These are phyloP conservation scores for Dynastes tityus DNA, from an alignment of 2,888 invertebrate genomes.

Conservation along the genomic window DNA sequence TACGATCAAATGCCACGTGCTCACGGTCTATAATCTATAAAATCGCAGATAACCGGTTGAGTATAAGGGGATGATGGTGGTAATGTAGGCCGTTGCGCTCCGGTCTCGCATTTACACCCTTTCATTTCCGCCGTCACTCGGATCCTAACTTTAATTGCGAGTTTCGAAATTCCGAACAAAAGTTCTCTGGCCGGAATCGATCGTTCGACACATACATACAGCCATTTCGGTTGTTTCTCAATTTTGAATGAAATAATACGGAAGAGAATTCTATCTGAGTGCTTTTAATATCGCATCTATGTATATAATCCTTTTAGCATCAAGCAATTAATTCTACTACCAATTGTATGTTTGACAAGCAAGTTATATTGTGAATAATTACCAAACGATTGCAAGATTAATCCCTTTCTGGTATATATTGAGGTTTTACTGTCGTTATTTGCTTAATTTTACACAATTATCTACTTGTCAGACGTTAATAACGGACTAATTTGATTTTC, in stretches of 20 bases:
- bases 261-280: not conserved
- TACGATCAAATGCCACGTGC: conserved; percentile 56
- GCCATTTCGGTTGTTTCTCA: conserved; percentile 12
- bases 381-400: not conserved
- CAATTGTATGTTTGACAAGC: not conserved
- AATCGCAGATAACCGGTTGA: conserved; percentile 63
- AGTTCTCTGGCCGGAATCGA: conserved; percentile 18
- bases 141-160: conserved; percentile 63
- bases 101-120: conserved; percentile 64
- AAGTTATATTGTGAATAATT: not conserved
- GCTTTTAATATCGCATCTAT: not conserved
- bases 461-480: not conserved
- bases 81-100: conserved; percentile 58
- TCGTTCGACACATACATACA: conserved; percentile 5
- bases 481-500: conserved; percentile 37
- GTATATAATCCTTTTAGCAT: not conserved
- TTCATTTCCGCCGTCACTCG: conserved; percentile 64
- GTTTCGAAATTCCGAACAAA: conserved; percentile 40
- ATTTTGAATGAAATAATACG: conserved; percentile 9
- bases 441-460: conserved; percentile 12
- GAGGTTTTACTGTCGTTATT: not conserved
- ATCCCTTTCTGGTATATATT: not conserved
- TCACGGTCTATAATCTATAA: conserved; percentile 63
- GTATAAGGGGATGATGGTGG: conserved; percentile 44
- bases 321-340: not conserved